These are phyloP conservation scores for Sprattus sprattus DNA, from an alignment of 2,113 vertebrate genomes.

Conservation along the genomic window DNA sequence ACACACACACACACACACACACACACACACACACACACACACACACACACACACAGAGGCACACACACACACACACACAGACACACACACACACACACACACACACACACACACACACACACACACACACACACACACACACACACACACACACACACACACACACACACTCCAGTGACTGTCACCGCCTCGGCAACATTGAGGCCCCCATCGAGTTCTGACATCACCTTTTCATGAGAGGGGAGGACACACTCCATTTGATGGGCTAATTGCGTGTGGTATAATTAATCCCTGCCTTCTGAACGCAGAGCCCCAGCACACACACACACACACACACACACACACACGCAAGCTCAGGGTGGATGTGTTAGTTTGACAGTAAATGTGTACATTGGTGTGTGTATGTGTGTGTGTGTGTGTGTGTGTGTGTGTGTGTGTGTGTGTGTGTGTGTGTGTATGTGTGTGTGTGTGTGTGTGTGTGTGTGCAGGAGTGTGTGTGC, in stretches of 20 bases:
- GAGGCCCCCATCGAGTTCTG: constrained; percentile 68
- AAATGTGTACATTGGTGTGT: neutral
- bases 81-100: too few species aligned
- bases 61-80: too few species aligned
- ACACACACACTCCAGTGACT: neutral
- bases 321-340: neutral
- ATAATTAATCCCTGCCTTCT: constrained; percentile 77
- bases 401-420: neutral
- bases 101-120: too few species aligned
- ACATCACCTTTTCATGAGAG: constrained; percentile 73
- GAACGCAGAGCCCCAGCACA: constrained; percentile 63
- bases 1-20: too few species aligned
- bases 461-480: too few species aligned
- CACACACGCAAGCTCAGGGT: constrained; percentile 49
- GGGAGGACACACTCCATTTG: constrained; percentile 75
- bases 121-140: too few species aligned
- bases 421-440: neutral
- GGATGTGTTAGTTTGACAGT: constrained; percentile 10
- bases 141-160: too few species aligned
- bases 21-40: too few species aligned
- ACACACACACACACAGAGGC: too few species aligned
- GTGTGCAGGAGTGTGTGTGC: constrained; percentile 47
- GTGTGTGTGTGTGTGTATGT: constrained; percentile 35
- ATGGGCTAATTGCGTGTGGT: constrained; percentile 74
- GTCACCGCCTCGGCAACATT: constrained; percentile 51